Evolutionary conservation across 92 coral and sea anemone genomes (phyloP).

Genomic region (Plumapathes pennacea): DNA sequence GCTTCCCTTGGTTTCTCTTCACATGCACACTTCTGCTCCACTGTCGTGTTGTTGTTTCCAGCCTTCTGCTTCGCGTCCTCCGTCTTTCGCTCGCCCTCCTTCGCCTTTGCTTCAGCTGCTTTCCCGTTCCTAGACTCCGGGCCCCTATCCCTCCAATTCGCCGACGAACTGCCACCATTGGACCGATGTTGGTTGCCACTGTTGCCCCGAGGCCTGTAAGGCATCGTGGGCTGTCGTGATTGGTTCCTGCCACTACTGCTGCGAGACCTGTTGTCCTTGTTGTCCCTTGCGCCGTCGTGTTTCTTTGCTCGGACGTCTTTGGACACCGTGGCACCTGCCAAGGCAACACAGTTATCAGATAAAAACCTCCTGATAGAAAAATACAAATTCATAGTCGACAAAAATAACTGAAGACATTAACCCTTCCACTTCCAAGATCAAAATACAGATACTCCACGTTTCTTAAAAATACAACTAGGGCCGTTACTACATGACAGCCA

Average conservation of each 20-base stretch:
- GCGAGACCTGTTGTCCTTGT: no score
- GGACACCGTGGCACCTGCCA: no score
- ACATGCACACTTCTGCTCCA: conserved; percentile 8
- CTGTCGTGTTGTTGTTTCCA: conserved; percentile 1
- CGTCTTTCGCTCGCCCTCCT: conserved; percentile 13
- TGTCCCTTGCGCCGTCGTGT: background rate
- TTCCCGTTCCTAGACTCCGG: conserved; percentile 16
- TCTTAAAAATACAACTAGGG: no score
- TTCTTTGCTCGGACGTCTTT: conserved; percentile 1
- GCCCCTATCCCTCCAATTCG: conserved; percentile 77
- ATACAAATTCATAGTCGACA: no score
- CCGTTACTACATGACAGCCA: no score
- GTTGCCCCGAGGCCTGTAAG: conserved; percentile 51
- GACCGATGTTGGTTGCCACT: conserved; percentile 58
- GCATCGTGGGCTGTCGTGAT: conserved; percentile 27
- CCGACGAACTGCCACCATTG: conserved; percentile 71
- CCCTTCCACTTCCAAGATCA: no score
- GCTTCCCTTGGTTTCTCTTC: background rate
- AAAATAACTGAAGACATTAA: no score
- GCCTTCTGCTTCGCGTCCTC: conserved; percentile 9
- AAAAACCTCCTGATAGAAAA: no score
- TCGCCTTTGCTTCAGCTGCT: conserved; percentile 10
- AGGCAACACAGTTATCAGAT: no score
- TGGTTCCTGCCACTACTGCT: conserved; percentile 57
- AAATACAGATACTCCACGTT: no score